These are phyloP conservation scores for Yponomeuta sedellus DNA, from an alignment of 2,888 invertebrate species.

Conservation along the genomic window DNA sequence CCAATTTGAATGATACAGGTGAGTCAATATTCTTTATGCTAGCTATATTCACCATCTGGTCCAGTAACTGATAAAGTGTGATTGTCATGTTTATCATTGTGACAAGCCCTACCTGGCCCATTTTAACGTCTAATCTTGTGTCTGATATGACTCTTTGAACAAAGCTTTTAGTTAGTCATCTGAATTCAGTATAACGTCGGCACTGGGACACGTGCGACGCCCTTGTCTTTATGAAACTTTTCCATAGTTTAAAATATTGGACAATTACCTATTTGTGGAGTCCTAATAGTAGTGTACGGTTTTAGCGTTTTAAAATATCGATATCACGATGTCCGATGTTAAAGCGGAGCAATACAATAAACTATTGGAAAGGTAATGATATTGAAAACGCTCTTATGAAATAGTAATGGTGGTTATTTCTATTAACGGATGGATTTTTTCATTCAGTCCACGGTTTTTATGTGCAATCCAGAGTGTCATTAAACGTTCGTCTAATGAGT, in stretches of 20 bases:
- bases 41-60: neutral
- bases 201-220: constrained; percentile 14
- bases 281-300: neutral
- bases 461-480: neutral
- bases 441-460: constrained; percentile 1
- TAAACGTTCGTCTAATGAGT: neutral
- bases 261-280: neutral
- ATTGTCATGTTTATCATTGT: constrained; percentile 10
- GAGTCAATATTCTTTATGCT: neutral
- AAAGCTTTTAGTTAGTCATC: constrained; percentile 17
- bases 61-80: constrained; percentile 10
- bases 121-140: constrained; percentile 44
- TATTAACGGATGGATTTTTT: neutral
- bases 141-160: constrained; percentile 25
- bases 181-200: constrained; percentile 14
- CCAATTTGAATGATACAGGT: neutral
- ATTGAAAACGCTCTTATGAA: constrained; percentile 1
- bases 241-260: neutral
- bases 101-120: constrained; percentile 44
- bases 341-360: constrained; percentile 12
- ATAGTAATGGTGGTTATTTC: neutral
- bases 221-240: constrained; percentile 13
- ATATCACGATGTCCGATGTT: neutral
- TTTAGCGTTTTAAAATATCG: neutral
- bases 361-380: constrained; percentile 7